Conservation (phyloP, 1,140 invertebrate species). For the Drosophila rufa region DNA sequence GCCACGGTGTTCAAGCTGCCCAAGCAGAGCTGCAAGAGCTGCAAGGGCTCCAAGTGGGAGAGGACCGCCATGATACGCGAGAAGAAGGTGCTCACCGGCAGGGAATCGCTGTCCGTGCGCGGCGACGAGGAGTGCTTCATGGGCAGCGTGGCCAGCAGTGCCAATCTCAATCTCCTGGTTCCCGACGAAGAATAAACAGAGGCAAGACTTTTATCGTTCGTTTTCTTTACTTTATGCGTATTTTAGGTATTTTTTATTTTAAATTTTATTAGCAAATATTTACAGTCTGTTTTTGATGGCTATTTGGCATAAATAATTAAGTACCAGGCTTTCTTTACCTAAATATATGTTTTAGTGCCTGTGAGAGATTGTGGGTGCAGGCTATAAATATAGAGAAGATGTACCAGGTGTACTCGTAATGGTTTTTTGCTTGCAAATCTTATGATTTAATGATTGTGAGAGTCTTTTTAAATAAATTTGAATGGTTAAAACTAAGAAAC, state of each 20-base stretch:
- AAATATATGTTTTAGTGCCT: constrained; percentile 39
- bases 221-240: constrained; percentile 28
- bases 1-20: constrained; percentile 92
- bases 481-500: no score
- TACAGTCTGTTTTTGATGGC: constrained; percentile 64
- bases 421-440: neutral
- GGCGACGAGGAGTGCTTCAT: constrained; percentile 90
- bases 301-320: constrained; percentile 67
- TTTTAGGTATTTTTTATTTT: constrained; percentile 9
- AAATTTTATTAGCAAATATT: constrained; percentile 30
- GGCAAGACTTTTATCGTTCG: neutral
- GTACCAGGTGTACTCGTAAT: constrained; percentile 30
- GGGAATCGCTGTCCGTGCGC: constrained; percentile 88
- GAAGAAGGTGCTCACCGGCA: constrained; percentile 86
- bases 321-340: constrained; percentile 56
- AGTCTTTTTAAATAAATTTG: constrained; percentile 12
- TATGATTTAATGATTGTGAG: constrained; percentile 7
- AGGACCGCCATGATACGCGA: constrained; percentile 93
- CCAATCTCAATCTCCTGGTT: constrained; percentile 90
- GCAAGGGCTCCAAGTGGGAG: constrained; percentile 90
- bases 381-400: constrained; percentile 6
- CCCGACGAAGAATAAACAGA: constrained; percentile 83
- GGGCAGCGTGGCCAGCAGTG: constrained; percentile 87
- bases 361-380: constrained; percentile 30
- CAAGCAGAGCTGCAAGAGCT: constrained; percentile 91